Percentiles rank a stretch among this genome's conserved stretches.
Evolutionary conservation across 2,797 vertebrate species (phyloP).

Genomic region (Spizella passerina): DNA sequence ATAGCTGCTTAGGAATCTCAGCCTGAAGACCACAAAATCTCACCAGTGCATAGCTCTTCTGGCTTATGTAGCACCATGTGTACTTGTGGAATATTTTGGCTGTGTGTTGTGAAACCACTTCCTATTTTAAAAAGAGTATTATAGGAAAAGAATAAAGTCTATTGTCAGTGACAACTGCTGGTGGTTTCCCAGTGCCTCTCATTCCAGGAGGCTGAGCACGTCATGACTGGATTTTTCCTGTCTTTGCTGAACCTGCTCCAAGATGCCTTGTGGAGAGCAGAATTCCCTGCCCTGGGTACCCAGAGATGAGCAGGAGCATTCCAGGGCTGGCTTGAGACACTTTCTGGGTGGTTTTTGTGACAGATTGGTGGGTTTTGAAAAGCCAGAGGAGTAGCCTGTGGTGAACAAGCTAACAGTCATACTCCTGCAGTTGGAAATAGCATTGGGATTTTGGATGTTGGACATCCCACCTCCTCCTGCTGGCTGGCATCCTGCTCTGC

Average conservation of each 20-base stretch:
- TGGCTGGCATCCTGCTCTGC: background rate
- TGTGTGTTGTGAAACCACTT: background rate
- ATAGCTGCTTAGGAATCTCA: conserved; percentile 51
- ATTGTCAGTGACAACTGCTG: background rate
- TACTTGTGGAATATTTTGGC: background rate
- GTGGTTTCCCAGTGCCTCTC: conserved; percentile 18
- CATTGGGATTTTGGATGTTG: background rate
- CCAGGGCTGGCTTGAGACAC: background rate
- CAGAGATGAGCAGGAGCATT: background rate
- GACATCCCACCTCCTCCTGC: background rate
- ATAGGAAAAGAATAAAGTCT: conserved; percentile 23
- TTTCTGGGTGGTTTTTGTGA: background rate
- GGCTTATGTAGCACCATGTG: background rate
- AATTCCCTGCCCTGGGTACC: background rate
- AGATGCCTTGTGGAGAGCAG: fast-evolving
- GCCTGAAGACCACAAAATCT: conserved; percentile 21
- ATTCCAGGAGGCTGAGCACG: background rate
- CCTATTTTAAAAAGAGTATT: background rate
- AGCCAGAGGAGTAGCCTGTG: background rate
- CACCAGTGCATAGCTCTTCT: background rate
- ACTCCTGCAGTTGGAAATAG: background rate
- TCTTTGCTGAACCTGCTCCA: fast-evolving
- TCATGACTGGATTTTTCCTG: background rate
- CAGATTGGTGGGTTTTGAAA: background rate
- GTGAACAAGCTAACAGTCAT: background rate